A percentile compares a stretch with the other conserved stretches of the same genome.
phyloP scores from a whole-genome alignment of 37 sponge, comb jelly and placozoan species.

The Beroe ovata region DNA sequence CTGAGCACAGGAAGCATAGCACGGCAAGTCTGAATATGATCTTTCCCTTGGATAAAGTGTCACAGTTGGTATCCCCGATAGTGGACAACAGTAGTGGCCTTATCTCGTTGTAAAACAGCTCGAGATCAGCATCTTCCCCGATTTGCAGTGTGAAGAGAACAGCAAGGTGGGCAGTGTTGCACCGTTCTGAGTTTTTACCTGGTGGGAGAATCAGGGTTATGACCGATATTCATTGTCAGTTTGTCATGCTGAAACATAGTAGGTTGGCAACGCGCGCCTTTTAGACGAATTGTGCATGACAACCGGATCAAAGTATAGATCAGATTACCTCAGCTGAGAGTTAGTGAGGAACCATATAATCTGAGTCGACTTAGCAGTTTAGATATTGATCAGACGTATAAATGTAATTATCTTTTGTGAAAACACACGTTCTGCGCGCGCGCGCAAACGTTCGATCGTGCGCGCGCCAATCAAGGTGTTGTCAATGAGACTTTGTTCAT shows the following conservation, averaged over 20 bases:
- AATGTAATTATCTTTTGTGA: neutral
- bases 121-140: conserved; percentile 28
- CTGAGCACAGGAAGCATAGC: conserved; percentile 45
- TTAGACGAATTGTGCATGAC: too few species aligned
- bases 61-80: neutral
- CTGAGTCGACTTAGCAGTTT: too few species aligned
- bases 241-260: too few species aligned
- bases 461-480: neutral
- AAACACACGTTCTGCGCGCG: conserved; percentile 13
- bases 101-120: neutral
- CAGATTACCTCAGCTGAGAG: too few species aligned
- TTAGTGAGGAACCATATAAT: too few species aligned
- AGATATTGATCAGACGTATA: too few species aligned
- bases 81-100: neutral
- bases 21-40: neutral
- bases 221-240: too few species aligned
- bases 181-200: conserved; percentile 34
- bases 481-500: conserved; percentile 15
- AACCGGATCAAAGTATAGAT: too few species aligned
- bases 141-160: conserved; percentile 28
- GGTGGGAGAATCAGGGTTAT: too few species aligned
- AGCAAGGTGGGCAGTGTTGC: conserved; percentile 17
- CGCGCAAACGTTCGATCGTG: too few species aligned
- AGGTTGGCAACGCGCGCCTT: too few species aligned
- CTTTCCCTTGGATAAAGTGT: neutral